A percentile compares a stretch with the other conserved stretches of the same genome.
These are phyloP conservation scores for Rousettus leschenaultii DNA, from an alignment of 2,113 vertebrate genomes.

Conservation along the genomic window DNA sequence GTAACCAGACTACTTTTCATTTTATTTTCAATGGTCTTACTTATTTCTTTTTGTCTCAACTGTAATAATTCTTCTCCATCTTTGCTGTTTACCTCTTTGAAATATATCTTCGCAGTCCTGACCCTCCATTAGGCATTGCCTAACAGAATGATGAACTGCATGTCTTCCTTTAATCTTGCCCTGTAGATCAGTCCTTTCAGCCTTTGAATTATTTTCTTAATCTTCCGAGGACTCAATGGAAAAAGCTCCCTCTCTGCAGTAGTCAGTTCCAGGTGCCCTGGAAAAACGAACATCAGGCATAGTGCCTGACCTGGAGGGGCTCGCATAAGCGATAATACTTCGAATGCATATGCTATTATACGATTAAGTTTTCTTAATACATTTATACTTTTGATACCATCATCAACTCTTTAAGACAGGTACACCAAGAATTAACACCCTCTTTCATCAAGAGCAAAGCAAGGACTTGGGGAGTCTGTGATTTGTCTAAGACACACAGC, in stretches of 20 bases:
- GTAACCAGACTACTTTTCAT: background rate
- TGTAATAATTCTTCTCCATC: background rate
- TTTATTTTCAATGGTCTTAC: background rate
- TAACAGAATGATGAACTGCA: conserved; percentile 20
- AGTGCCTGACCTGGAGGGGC: background rate
- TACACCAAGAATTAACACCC: background rate
- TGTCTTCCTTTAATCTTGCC: background rate
- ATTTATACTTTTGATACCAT: background rate
- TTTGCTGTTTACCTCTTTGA: conserved; percentile 41
- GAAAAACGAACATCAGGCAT: background rate
- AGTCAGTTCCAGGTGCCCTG: background rate
- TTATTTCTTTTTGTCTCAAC: conserved; percentile 24
- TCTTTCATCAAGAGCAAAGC: background rate
- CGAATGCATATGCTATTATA: background rate
- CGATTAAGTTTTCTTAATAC: background rate
- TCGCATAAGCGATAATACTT: background rate
- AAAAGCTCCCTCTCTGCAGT: background rate
- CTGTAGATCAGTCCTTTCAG: conserved; percentile 20
- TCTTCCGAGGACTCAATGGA: conserved; percentile 20
- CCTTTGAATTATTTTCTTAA: conserved; percentile 54
- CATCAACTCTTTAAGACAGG: background rate
- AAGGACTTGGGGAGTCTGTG: background rate
- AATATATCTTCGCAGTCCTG: conserved; percentile 15
- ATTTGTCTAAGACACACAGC: background rate
- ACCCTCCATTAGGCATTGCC: conserved; percentile 39